A percentile compares a stretch with the other conserved stretches of the same genome.
These are phyloP conservation scores for Iphiclides podalirius DNA, from an alignment of 2,888 invertebrate genomes.

Conservation along the genomic window DNA sequence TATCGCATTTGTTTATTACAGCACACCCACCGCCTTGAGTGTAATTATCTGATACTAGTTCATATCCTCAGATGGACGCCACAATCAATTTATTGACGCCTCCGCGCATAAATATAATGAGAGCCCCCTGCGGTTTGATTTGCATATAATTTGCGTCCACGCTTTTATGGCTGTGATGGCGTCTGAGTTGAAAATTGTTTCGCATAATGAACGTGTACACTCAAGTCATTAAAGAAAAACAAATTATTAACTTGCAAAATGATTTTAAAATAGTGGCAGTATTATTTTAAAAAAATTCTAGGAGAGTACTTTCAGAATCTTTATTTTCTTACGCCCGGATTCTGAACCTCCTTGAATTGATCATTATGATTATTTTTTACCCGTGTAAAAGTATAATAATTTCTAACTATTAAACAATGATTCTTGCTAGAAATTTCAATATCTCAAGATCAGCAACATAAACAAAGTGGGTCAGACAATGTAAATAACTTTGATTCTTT, in stretches of 20 bases:
- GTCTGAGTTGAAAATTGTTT: conserved; percentile 1
- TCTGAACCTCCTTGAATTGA: too few relatives aligned
- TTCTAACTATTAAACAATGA: too few relatives aligned
- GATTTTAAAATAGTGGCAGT: too few relatives aligned
- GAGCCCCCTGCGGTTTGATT: conserved; percentile 12
- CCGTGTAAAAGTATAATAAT: too few relatives aligned
- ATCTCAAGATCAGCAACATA: too few relatives aligned
- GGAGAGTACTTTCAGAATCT: too few relatives aligned
- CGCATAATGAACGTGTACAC: background rate
- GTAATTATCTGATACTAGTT: conserved; percentile 7
- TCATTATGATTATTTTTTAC: too few relatives aligned
- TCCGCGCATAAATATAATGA: conserved; percentile 11
- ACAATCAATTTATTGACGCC: conserved; percentile 16
- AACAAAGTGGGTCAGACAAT: too few relatives aligned
- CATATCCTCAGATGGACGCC: conserved; percentile 2
- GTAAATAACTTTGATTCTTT: too few relatives aligned
- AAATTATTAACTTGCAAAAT: conserved; percentile 3
- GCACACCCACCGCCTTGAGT: conserved; percentile 4
- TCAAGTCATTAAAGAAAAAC: conserved; percentile 4
- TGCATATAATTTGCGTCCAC: conserved; percentile 14
- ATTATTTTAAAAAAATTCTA: too few relatives aligned
- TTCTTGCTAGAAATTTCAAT: too few relatives aligned
- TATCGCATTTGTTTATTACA: background rate
- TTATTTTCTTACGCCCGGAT: too few relatives aligned
- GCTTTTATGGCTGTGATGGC: background rate